A percentile compares a stretch with the other conserved stretches of the same genome.
phyloP scores from a whole-genome alignment of 1,140 invertebrate species.

The Temnothorax curvispinosus region DNA sequence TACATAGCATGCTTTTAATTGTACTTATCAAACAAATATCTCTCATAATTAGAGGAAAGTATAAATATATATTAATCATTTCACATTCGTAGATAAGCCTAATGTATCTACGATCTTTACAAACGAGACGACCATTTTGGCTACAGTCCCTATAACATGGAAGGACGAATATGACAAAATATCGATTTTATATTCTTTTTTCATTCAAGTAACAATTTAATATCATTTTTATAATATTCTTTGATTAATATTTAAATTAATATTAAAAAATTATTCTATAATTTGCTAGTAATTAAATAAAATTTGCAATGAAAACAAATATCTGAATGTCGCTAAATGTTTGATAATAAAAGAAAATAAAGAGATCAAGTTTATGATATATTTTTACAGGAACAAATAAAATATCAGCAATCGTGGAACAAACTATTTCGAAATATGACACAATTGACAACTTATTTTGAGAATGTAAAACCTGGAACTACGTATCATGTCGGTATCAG shows the following conservation, averaged over 20 bases:
- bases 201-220: not conserved
- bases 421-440: constrained; percentile 15
- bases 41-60: not conserved
- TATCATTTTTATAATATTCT: too few species aligned
- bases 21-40: not conserved
- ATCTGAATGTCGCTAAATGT: not conserved
- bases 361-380: not conserved
- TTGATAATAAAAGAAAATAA: not conserved
- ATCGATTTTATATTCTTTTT: not conserved
- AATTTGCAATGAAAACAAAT: not conserved
- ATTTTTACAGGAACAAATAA: not conserved
- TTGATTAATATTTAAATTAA: not conserved
- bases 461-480: not conserved
- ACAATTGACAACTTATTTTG: not conserved
- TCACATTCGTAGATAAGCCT: constrained; percentile 12
- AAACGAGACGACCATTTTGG: constrained; percentile 41
- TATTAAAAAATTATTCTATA: not conserved
- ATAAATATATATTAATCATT: not conserved
- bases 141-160: not conserved
- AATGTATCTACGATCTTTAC: not conserved
- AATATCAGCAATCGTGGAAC: not conserved
- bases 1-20: not conserved
- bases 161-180: constrained; percentile 28
- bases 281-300: not conserved
- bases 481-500: not conserved